These are phyloP conservation scores for Geopemphigus sp. DNA, from an alignment of 1,140 invertebrate genomes.

Conservation along the genomic window DNA sequence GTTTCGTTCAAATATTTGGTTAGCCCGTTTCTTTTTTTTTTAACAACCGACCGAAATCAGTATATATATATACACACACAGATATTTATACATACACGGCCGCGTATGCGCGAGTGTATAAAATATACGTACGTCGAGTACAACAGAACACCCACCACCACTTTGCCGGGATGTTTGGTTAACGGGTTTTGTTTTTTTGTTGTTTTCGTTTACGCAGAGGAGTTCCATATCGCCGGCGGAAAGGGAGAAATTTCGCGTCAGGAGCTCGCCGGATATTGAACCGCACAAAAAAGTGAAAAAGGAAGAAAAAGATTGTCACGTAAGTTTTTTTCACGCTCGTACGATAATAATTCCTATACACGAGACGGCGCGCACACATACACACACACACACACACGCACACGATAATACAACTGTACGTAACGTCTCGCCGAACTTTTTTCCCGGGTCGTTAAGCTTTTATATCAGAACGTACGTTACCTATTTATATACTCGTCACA, in stretches of 20 bases:
- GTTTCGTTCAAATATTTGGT: conserved; percentile 29
- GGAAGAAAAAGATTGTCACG: conserved; percentile 82
- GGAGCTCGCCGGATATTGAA: conserved; percentile 66
- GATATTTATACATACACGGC: not conserved
- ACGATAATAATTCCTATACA: not conserved
- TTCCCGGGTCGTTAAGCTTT: conserved; percentile 1
- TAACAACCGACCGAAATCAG: conserved; percentile 26
- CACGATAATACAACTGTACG: no score
- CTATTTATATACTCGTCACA: no score
- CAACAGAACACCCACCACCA: not conserved
- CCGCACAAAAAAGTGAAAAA: conserved; percentile 73
- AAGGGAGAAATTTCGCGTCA: conserved; percentile 79
- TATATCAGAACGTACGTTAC: not conserved
- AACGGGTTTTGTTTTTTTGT: conserved; percentile 28
- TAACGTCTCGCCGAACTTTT: conserved; percentile 10
- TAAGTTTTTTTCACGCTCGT: conserved; percentile 63
- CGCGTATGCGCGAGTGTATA: no score
- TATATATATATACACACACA: not conserved
- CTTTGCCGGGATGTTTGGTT: not conserved
- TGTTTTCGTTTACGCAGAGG: conserved; percentile 66
- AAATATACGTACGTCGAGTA: not conserved
- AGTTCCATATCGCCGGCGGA: conserved; percentile 89
- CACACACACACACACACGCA: not conserved
- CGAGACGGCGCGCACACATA: not conserved
- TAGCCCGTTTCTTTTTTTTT: conserved; percentile 5